These are phyloP conservation scores for Uromys caudimaculatus DNA, from an alignment of 2,797 vertebrate genomes.

Conservation along the genomic window DNA sequence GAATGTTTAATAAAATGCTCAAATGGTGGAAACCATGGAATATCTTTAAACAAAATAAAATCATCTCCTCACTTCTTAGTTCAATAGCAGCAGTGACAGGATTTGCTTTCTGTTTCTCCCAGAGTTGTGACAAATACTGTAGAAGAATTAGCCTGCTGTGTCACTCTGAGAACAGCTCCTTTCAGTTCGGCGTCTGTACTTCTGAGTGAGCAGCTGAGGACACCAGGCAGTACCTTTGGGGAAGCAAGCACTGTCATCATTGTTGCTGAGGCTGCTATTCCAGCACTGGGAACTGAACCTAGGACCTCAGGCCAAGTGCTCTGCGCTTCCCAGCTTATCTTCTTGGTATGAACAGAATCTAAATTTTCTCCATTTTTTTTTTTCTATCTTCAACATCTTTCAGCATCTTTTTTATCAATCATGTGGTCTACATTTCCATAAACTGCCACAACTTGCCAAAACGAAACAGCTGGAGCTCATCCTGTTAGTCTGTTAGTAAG, in stretches of 20 bases:
- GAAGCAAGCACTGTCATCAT: background rate
- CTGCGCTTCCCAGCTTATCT: background rate
- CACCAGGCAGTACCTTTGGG: background rate
- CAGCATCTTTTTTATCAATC: constrained; percentile 2
- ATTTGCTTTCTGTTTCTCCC: constrained; percentile 2
- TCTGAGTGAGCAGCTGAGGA: background rate
- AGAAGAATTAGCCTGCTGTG: background rate
- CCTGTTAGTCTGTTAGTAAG: background rate
- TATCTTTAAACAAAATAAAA: constrained; percentile 13
- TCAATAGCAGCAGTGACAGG: constrained; percentile 20
- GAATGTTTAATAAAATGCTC: constrained; percentile 50
- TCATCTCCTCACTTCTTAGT: background rate
- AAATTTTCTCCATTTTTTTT: constrained; percentile 1
- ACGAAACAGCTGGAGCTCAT: background rate
- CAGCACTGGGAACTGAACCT: background rate
- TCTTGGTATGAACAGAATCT: background rate
- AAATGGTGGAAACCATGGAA: background rate
- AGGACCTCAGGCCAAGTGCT: background rate
- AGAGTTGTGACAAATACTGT: background rate
- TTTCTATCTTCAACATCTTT: background rate
- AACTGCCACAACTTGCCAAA: background rate
- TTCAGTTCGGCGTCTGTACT: background rate
- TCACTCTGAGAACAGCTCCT: background rate
- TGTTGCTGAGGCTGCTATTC: background rate
- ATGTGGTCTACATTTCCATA: background rate